Base-by-base conservation (phyloP, 2,797 vertebrate genomes). In the Emydoidea blandingii region DNA sequence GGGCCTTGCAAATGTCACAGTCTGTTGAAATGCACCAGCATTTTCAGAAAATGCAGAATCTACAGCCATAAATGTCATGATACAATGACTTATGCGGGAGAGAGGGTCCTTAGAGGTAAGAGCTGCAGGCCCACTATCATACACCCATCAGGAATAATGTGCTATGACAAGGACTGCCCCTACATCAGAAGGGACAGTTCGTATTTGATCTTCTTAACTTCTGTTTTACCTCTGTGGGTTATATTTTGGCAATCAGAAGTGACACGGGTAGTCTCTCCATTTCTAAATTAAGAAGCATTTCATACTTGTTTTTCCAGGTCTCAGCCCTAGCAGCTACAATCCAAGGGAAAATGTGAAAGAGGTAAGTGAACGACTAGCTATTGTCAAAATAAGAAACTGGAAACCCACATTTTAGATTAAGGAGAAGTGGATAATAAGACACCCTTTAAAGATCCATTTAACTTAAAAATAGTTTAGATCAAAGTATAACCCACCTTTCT, bases 321-420 rank as follows among this genome's bases (percentile, higher is more conserved):
- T 94, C 2, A 78, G 81, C 0, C 54, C 89, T 6, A 88, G 90
- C 44, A 86, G 65, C 92, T 95, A 96, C 72, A 96, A 88, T 19
- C 41, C 95, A n/a, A 86, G 81, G 16, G 97, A 97, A 90, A 92
- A 79, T 2, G 9, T 8, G 80, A 95, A 97, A 94, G 97, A 98
- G 97, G 98, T 98, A 86, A 97, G 98, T 72, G 74, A 91, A 88
- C 31, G 2, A 84, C 9, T 29, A 74, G 4, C 34, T 65, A 15
- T 15, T 44, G 78, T 16, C 6, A 12, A 81, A 86, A 83, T 5
- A 68, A 85, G 56, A 57, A 65, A 88, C 18, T 2, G 44, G 85
- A 34, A 50, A 11, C 41, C 37, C 6, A 12, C 21, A 6, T 72
- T 89, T 86, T n/a, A 88, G 93, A 81, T 25, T 53, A 29, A 47